These are phyloP conservation scores for Rhogogaster chlorosoma DNA, from an alignment of 2,888 invertebrate genomes.

Conservation along the genomic window DNA sequence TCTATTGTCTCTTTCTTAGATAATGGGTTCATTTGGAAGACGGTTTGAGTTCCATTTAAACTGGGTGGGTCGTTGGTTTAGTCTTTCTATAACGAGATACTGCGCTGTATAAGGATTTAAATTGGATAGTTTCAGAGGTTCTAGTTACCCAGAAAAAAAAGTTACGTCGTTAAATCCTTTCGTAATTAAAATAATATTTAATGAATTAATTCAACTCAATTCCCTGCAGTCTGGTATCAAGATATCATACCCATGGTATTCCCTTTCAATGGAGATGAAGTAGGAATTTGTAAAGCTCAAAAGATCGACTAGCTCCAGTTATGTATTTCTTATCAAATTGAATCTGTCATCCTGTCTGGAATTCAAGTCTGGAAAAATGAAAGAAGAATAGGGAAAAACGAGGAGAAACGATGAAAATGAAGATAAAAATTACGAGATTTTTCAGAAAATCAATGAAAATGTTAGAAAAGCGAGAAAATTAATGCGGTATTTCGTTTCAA, in stretches of 20 bases:
- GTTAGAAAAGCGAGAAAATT: too few relatives aligned
- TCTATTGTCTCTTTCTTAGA: constrained; percentile 19
- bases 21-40: constrained; percentile 25
- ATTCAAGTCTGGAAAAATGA: too few relatives aligned
- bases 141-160: background rate
- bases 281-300: background rate
- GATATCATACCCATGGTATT: background rate
- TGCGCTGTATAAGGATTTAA: constrained; percentile 9
- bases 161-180: background rate
- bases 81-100: background rate
- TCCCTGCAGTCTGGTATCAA: background rate
- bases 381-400: too few relatives aligned
- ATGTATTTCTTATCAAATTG: too few relatives aligned
- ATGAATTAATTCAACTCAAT: constrained; percentile 25
- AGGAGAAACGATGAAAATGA: too few relatives aligned
- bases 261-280: background rate
- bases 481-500: background rate
- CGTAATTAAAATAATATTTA: constrained; percentile 34
- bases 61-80: background rate
- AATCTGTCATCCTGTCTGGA: too few relatives aligned
- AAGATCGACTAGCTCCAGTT: background rate
- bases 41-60: background rate
- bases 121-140: constrained; percentile 6
- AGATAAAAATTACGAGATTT: too few relatives aligned
- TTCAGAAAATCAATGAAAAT: too few relatives aligned